Conservation (phyloP, 2,113 vertebrate genomes). For the Arvicanthis niloticus region DNA sequence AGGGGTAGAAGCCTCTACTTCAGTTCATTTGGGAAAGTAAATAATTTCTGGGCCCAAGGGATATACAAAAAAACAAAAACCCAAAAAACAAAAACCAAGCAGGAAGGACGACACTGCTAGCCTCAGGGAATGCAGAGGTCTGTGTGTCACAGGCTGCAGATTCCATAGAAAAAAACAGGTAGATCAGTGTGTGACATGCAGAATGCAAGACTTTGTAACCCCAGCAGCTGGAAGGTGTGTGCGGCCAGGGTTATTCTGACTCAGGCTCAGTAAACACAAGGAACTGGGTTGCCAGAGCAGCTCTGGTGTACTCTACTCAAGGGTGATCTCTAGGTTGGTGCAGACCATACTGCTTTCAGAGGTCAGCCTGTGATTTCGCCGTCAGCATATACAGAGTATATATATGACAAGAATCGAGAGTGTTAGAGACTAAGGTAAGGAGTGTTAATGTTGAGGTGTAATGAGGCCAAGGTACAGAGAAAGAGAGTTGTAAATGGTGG, state of each 20-base stretch:
- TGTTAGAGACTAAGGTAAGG: neutral
- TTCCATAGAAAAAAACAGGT: neutral
- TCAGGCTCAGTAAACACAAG: neutral
- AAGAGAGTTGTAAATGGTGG: neutral
- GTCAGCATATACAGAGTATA: neutral
- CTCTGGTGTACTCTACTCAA: neutral
- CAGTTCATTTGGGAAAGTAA: neutral
- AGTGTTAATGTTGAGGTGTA: neutral
- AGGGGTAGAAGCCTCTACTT: neutral
- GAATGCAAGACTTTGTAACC: neutral
- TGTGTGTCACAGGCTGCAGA: neutral
- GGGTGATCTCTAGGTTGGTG: neutral
- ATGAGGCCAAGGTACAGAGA: neutral
- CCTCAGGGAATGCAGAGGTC: neutral
- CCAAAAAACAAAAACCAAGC: neutral
- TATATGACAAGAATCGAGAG: neutral
- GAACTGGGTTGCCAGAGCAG: neutral
- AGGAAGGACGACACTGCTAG: neutral
- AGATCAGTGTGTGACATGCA: neutral
- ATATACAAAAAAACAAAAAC: neutral
- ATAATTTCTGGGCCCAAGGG: neutral
- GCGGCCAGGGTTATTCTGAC: neutral
- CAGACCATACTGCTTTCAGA: neutral
- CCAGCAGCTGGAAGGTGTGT: fast-evolving
- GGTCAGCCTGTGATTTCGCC: neutral